These are phyloP conservation scores for Sapayoa aenigma DNA, from an alignment of 2,113 vertebrate genomes.

Conservation along the genomic window DNA sequence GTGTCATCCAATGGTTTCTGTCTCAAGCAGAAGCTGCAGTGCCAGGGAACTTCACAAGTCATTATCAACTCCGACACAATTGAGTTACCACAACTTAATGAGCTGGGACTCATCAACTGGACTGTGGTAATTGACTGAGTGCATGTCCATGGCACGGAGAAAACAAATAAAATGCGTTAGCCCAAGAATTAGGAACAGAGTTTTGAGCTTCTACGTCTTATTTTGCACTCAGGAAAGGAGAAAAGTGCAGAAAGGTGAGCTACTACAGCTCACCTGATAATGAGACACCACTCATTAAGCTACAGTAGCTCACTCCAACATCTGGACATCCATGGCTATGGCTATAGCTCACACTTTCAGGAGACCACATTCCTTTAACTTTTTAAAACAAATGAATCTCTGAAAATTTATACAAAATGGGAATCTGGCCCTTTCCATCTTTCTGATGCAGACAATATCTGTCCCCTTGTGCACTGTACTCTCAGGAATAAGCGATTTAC, in stretches of 20 bases:
- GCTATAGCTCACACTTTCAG: not conserved
- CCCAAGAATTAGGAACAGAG: not conserved
- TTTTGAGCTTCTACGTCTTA: not conserved
- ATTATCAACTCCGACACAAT: not conserved
- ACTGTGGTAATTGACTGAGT: not conserved
- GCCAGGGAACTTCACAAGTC: not conserved
- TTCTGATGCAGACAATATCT: not conserved
- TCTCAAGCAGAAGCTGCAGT: not conserved
- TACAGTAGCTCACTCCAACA: not conserved
- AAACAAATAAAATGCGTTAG: not conserved
- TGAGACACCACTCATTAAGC: not conserved
- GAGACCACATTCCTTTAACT: not conserved
- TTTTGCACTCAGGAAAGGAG: not conserved
- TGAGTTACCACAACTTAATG: not conserved
- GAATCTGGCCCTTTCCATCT: not conserved
- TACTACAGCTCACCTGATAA: not conserved
- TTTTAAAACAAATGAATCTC: not conserved
- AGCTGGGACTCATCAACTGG: not conserved
- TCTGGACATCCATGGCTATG: not conserved
- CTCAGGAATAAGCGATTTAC: not conserved
- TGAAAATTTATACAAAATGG: not conserved
- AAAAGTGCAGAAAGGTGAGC: not conserved
- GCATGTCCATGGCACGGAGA: not conserved
- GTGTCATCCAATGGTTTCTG: not conserved
- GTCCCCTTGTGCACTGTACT: not conserved